Percentiles rank a stretch among this genome's conserved stretches.
phyloP scores from a whole-genome alignment of 2,888 invertebrate genomes.

The Leuctra nigra region DNA sequence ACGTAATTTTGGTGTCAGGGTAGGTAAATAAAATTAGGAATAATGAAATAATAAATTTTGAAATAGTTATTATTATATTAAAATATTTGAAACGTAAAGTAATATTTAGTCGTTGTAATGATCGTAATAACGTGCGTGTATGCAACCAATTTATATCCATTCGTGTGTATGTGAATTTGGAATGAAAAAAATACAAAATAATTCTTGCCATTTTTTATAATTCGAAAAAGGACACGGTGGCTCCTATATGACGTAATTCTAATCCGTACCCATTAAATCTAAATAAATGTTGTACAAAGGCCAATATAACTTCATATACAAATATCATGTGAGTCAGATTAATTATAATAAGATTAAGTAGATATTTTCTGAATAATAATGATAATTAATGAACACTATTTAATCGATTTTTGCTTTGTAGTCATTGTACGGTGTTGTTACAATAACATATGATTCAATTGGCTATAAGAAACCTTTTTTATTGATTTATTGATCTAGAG shows the following conservation, averaged over 20 bases:
- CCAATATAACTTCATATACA: conserved; percentile 10
- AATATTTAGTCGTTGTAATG: background rate
- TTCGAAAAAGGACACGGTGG: conserved; percentile 4
- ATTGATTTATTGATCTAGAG: too few species aligned
- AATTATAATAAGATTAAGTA: background rate
- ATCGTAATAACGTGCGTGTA: background rate
- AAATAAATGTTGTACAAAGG: conserved; percentile 9
- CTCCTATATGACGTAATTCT: conserved; percentile 15
- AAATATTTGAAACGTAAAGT: conserved; percentile 11
- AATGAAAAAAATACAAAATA: conserved; percentile 13
- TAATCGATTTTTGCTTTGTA: conserved; percentile 2
- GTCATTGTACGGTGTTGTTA: background rate
- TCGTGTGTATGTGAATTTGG: conserved; percentile 2
- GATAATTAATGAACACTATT: background rate
- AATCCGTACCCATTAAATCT: conserved; percentile 16
- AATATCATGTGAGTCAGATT: background rate
- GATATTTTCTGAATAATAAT: conserved; percentile 15
- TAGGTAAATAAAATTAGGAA: conserved; percentile 41
- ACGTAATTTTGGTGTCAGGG: conserved; percentile 85
- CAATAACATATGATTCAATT: too few species aligned
- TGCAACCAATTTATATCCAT: background rate
- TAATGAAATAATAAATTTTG: conserved; percentile 7
- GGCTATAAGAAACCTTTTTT: too few species aligned
- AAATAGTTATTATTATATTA: conserved; percentile 9
- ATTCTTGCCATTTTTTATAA: conserved; percentile 20